Evolutionary conservation across 2,797 vertebrate species (phyloP).

Genomic region (Myotis myotis): DNA sequence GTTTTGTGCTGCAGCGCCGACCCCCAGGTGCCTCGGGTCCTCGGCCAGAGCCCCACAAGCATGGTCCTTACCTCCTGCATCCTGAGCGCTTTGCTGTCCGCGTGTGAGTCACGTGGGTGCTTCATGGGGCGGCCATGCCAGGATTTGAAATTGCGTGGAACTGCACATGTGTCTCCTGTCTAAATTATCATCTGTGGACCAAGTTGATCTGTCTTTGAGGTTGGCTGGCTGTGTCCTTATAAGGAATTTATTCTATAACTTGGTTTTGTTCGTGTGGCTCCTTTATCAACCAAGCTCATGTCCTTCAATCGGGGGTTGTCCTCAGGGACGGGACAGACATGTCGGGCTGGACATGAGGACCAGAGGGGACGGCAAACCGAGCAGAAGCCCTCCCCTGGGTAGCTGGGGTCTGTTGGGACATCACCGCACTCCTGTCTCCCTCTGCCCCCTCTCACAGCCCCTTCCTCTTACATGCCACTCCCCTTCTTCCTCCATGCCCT

Average conservation of each 20-base stretch:
- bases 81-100: accelerated
- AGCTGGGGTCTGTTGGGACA: background rate
- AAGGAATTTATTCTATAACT: background rate
- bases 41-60: background rate
- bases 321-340: background rate
- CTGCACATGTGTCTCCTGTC: background rate
- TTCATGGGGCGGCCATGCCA: accelerated
- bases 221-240: background rate
- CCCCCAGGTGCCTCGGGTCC: accelerated
- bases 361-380: accelerated
- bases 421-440: accelerated
- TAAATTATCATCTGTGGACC: background rate
- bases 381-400: background rate
- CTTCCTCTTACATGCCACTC: background rate
- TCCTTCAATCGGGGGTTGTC: background rate
- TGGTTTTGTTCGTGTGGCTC: accelerated
- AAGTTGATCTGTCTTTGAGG: accelerated
- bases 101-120: accelerated
- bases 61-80: accelerated
- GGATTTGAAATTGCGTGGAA: background rate
- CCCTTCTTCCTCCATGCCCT: background rate
- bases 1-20: background rate
- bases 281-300: background rate
- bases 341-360: background rate
- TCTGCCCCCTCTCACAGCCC: accelerated